A percentile compares a stretch with the other conserved stretches of the same genome.
These are phyloP conservation scores for Mirza zaza DNA, from an alignment of 2,113 vertebrate genomes.

Conservation along the genomic window DNA sequence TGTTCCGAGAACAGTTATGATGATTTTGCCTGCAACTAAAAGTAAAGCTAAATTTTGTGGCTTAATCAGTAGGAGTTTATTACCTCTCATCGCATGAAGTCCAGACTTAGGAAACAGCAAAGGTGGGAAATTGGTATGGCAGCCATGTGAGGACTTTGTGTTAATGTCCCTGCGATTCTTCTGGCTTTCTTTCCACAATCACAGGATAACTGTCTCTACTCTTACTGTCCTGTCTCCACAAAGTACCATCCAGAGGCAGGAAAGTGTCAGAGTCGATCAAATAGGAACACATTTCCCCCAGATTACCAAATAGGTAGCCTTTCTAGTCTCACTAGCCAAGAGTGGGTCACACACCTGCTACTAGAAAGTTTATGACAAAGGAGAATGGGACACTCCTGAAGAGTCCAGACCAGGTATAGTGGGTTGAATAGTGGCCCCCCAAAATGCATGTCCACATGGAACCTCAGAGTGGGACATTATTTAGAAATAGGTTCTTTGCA, in stretches of 20 bases:
- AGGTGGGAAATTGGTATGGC: neutral
- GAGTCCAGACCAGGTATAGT: neutral
- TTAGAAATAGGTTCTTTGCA: neutral
- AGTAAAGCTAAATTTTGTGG: neutral
- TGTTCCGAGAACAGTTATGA: neutral
- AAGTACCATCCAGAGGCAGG: neutral
- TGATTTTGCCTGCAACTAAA: neutral
- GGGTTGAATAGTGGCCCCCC: neutral
- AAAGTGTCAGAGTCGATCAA: neutral
- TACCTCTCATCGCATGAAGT: neutral
- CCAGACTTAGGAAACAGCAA: neutral
- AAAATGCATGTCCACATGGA: neutral
- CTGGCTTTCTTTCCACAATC: neutral
- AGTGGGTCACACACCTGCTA: neutral
- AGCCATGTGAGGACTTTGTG: neutral
- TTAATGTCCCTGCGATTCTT: neutral
- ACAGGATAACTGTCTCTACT: neutral
- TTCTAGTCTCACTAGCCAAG: neutral
- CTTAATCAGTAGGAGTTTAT: conserved; percentile 15
- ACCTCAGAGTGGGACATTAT: neutral
- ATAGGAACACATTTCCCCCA: neutral
- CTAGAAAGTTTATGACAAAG: neutral
- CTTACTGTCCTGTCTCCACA: neutral
- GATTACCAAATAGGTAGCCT: neutral
- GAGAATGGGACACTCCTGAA: neutral